phyloP scores from a whole-genome alignment of 2,888 invertebrate species.

The Pterostichus niger region DNA sequence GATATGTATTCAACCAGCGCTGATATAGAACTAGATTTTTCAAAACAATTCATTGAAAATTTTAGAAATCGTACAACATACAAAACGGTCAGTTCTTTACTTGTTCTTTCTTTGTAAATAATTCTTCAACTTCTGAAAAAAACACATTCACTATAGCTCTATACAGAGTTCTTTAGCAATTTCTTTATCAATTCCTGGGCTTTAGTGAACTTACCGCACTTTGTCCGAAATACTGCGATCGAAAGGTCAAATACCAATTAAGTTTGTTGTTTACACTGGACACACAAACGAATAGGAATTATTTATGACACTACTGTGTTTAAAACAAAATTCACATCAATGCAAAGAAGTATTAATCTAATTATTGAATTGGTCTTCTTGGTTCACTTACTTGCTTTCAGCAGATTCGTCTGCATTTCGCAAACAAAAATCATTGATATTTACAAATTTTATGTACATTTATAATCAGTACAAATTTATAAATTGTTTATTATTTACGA shows the following conservation, averaged over 20 bases:
- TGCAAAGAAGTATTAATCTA: conserved; percentile 28
- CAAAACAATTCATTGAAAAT: not conserved
- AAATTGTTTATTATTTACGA: too few relatives aligned
- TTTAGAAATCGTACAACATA: not conserved
- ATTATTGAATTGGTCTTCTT: conserved; percentile 44
- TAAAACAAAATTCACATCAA: conserved; percentile 13
- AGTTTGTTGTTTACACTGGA: conserved; percentile 25
- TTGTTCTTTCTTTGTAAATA: not conserved
- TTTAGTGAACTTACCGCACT: conserved; percentile 20
- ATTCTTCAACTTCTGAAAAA: not conserved
- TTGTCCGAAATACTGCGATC: not conserved
- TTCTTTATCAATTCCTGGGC: conserved; percentile 52
- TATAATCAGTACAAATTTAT: too few relatives aligned
- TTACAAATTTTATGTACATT: not conserved
- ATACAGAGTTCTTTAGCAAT: not conserved
- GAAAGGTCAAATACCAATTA: not conserved
- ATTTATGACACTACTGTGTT: conserved; percentile 33
- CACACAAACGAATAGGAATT: conserved; percentile 40
- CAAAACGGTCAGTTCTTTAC: not conserved
- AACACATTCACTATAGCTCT: conserved; percentile 4
- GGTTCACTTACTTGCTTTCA: conserved; percentile 18
- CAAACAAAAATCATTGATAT: not conserved
- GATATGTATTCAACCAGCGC: not conserved
- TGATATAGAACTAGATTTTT: not conserved
- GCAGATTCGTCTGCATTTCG: not conserved